These are phyloP conservation scores for Petroica traversi DNA, from an alignment of 2,113 vertebrate species.

Conservation along the genomic window DNA sequence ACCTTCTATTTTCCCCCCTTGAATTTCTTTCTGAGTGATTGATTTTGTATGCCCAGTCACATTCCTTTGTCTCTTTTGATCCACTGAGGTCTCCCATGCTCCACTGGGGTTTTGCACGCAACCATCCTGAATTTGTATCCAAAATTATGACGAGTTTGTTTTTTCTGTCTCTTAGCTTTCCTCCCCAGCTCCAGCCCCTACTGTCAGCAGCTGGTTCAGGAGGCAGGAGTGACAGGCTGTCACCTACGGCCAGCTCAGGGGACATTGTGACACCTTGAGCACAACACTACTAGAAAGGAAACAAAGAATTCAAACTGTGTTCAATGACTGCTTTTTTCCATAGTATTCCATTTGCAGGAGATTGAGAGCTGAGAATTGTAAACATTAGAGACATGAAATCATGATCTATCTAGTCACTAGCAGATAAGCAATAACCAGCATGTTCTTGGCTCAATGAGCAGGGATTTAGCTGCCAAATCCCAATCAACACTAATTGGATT, in stretches of 20 bases:
- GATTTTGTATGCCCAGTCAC: background rate
- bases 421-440: constrained; percentile 26
- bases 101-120: background rate
- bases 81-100: background rate
- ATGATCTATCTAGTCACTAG: background rate
- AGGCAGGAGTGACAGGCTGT: background rate
- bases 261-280: background rate
- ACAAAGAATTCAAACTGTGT: background rate
- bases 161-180: background rate
- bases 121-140: background rate
- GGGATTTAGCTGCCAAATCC: constrained; percentile 48
- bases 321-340: background rate
- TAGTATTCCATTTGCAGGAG: background rate
- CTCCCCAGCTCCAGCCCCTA: background rate
- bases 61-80: background rate
- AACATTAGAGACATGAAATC: background rate
- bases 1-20: background rate
- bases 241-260: fast-evolving
- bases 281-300: background rate
- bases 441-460: constrained; percentile 14
- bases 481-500: constrained; percentile 39
- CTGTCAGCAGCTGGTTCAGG: background rate
- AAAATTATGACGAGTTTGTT: background rate
- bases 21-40: background rate
- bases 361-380: background rate